Conservation (phyloP, 2,888 invertebrate genomes). For the Cistogaster globosa region DNA sequence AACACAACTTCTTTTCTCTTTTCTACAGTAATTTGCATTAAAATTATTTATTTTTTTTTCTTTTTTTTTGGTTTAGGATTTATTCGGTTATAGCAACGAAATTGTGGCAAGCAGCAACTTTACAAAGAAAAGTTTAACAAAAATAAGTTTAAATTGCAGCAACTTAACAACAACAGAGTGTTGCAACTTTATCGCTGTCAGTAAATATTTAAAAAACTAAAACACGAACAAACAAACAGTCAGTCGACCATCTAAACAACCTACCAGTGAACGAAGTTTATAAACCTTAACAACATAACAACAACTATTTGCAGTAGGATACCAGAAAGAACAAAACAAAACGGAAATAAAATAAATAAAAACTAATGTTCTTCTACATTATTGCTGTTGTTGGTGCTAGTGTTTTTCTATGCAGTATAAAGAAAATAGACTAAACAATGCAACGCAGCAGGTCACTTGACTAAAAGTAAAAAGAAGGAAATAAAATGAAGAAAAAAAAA, state of each 20-base stretch:
- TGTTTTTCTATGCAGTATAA: constrained; percentile 31
- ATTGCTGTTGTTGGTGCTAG: constrained; percentile 5
- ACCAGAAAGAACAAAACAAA: not conserved
- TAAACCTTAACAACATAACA: constrained; percentile 5
- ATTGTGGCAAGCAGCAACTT: constrained; percentile 23
- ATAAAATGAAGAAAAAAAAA: constrained; percentile 22
- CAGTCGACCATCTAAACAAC: constrained; percentile 4
- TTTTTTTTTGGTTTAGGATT: not conserved
- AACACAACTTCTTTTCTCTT: not conserved
- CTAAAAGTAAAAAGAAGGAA: constrained; percentile 1
- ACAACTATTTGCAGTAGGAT: constrained; percentile 31
- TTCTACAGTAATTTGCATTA: not conserved
- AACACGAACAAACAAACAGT: constrained; percentile 31
- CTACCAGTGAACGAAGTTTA: constrained; percentile 51
- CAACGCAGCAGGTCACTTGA: constrained; percentile 39
- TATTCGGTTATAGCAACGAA: constrained; percentile 17
- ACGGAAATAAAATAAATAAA: constrained; percentile 65
- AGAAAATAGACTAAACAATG: constrained; percentile 22
- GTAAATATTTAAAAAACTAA: constrained; percentile 66
- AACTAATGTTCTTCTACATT: constrained; percentile 56
- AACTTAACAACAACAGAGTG: constrained; percentile 52
- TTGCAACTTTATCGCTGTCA: constrained; percentile 68
- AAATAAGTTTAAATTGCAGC: constrained; percentile 62
- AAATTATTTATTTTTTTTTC: too few species aligned
- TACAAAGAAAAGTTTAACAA: constrained; percentile 49